Evolutionary conservation across 1,140 invertebrate genomes (phyloP).

Genomic region (Carcinoscorpius rotundicauda): DNA sequence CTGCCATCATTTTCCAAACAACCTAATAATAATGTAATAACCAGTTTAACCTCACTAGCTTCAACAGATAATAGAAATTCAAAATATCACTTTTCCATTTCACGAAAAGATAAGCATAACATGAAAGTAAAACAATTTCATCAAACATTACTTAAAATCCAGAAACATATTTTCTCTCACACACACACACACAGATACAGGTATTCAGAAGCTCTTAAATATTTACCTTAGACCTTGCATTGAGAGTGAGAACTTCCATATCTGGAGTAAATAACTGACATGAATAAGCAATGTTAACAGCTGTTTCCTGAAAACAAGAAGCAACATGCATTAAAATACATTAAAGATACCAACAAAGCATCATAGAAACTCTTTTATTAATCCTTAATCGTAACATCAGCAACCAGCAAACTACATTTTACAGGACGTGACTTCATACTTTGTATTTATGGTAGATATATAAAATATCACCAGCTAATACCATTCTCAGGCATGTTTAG

Average conservation of each 20-base stretch:
- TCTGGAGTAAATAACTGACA: slow-evolving; percentile 76
- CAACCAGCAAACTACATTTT: too few relatives aligned
- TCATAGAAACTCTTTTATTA: too few relatives aligned
- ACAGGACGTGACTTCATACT: too few relatives aligned
- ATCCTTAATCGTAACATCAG: too few relatives aligned
- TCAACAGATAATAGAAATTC: neutral
- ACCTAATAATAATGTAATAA: too few relatives aligned
- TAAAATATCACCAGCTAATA: too few relatives aligned
- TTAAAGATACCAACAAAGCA: neutral
- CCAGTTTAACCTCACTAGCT: neutral
- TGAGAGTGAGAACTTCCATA: slow-evolving; percentile 68
- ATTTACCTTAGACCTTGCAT: slow-evolving; percentile 49
- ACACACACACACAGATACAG: neutral
- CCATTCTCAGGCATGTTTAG: too few relatives aligned
- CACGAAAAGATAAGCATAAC: neutral
- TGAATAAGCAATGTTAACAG: slow-evolving; percentile 91
- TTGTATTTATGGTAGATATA: too few relatives aligned
- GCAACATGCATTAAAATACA: neutral
- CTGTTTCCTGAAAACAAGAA: slow-evolving; percentile 61
- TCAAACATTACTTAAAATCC: slow-evolving; percentile 1
- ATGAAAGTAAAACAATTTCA: neutral
- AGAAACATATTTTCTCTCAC: too few relatives aligned
- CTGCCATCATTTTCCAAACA: too few relatives aligned
- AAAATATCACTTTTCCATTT: neutral
- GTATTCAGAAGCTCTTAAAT: too few relatives aligned